Base-by-base conservation (phyloP, 2,797 vertebrate species). In the Peromyscus melanophrys region DNA sequence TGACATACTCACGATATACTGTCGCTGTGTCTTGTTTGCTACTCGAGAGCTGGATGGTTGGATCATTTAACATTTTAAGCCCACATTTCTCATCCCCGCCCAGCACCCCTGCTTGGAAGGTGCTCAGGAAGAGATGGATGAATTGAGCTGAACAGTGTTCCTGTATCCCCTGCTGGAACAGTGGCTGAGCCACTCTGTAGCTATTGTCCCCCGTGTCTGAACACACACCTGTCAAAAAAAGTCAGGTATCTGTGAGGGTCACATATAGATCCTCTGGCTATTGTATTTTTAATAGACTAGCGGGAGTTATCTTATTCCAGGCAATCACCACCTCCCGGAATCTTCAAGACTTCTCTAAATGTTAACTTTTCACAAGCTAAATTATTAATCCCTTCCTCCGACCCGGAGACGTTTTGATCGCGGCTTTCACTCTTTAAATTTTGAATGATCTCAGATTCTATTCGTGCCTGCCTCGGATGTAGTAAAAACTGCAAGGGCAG, bases 261-360 rank as follows among this genome's bases (percentile, higher is more conserved):
- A 27, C 81, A 49, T n/a, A 17, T 31, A 89, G 91, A 77, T 55
- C 61, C 73, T 81, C 4, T 55, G 78, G 55, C 92, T 46, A 31
- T 10, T 34, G 40, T 49, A n/a, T 67, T 95, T 96, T 88, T 94
- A 77, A 92, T 34, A n/a, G 59, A 78, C 82, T 34, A 55, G 75
- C 57, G 25, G 81, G n/a, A 65, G 37, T 84, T 27, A 9, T 71
- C 85, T 96, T 88, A 96, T 96, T 92, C 77, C 69, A 89, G 34
- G 27, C 84, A 95, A 95, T 90, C 89, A 84, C 82, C 95, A 21
- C 85, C 94, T 97, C 95, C 92, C 93, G 86, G 78, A 97, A 97
- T 96, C 95, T 63, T 78, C 91, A 94, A 97, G 86, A 63, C 81
- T 98, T 97, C 97, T 94, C 97, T 98, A 97, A 97, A 97, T 97